Percentiles rank a stretch among this genome's conserved stretches.
Evolutionary conservation across 2,797 vertebrate genomes (phyloP).

Genomic region (Hafferia zeledoni): DNA sequence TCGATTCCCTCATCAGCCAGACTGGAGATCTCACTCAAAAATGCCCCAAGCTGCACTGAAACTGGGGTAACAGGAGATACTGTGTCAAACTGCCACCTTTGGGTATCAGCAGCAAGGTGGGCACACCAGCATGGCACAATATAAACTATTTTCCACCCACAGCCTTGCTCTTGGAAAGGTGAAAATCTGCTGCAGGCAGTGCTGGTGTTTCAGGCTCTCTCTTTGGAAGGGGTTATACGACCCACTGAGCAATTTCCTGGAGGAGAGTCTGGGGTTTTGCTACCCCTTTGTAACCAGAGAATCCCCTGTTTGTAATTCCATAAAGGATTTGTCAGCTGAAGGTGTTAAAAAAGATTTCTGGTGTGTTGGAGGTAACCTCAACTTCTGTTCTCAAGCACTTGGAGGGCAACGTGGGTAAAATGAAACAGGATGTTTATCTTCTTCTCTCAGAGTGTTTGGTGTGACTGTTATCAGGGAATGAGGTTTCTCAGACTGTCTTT

Average conservation of each 20-base stretch:
- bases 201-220: background rate
- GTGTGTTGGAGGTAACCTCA: background rate
- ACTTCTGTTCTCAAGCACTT: background rate
- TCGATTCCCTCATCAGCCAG: background rate
- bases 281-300: background rate
- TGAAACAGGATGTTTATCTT: background rate
- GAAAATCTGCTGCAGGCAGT: background rate
- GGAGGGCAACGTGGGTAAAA: background rate
- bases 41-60: background rate
- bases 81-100: accelerated
- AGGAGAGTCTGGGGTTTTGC: background rate
- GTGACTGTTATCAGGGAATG: background rate
- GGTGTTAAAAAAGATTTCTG: background rate
- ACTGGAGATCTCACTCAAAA: background rate
- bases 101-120: background rate
- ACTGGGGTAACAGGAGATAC: accelerated
- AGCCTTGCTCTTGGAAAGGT: background rate
- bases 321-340: background rate
- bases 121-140: accelerated
- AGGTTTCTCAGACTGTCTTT: background rate
- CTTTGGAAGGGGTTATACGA: accelerated
- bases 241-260: background rate
- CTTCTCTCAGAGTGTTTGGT: background rate
- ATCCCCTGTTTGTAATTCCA: background rate
- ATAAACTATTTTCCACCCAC: background rate